Evolutionary conservation across 2,888 invertebrate species (phyloP).

Genomic region (Oscheius sp.): DNA sequence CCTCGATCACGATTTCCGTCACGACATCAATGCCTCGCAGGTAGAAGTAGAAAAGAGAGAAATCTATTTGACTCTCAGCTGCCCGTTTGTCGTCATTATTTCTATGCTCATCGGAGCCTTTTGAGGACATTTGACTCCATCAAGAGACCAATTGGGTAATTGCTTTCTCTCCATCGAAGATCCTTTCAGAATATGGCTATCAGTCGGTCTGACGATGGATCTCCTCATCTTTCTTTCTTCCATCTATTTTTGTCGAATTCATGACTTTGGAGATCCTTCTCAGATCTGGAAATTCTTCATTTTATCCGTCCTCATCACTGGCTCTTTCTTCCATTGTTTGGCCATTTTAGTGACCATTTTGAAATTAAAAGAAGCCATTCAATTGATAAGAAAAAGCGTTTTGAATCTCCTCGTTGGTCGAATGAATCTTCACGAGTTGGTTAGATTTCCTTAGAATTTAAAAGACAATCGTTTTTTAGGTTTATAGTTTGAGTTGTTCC

Average conservation of each 20-base stretch:
- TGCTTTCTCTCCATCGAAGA: background rate
- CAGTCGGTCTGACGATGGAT: background rate
- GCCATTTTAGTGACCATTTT: background rate
- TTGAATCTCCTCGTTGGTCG: background rate
- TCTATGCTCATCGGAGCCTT: constrained; percentile 9
- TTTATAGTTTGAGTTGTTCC: background rate
- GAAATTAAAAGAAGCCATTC: background rate
- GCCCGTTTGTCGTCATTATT: constrained; percentile 16
- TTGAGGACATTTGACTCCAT: background rate
- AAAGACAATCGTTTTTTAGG: background rate
- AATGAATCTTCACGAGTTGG: constrained; percentile 9
- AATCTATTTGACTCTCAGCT: background rate
- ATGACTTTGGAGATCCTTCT: background rate
- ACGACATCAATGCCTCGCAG: constrained; percentile 8
- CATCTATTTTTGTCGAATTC: background rate
- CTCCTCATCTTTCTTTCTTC: background rate
- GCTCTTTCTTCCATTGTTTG: background rate
- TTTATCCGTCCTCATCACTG: background rate
- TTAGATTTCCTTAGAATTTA: background rate
- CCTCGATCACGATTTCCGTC: constrained; percentile 7
- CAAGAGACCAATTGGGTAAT: background rate
- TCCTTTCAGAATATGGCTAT: constrained; percentile 5
- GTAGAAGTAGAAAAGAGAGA: background rate
- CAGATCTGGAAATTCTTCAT: constrained; percentile 15
- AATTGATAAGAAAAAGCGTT: background rate